A percentile compares a stretch with the other conserved stretches of the same genome.
Evolutionary conservation across 1,140 invertebrate species (phyloP).

Genomic region (Teleogryllus occipitalis): DNA sequence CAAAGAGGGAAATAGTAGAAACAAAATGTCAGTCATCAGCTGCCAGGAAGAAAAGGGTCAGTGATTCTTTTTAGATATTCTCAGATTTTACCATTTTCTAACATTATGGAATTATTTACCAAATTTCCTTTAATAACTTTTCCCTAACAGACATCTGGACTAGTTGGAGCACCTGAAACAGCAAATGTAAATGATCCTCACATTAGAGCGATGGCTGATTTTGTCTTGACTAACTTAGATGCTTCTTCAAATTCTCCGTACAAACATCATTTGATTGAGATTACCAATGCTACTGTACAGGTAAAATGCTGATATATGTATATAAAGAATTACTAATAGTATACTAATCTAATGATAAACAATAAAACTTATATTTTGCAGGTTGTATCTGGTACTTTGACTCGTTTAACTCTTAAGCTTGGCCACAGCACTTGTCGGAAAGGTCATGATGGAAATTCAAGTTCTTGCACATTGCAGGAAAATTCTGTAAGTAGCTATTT

Average conservation of each 20-base stretch:
- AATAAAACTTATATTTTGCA: neutral
- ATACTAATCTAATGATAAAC: too few relatives aligned
- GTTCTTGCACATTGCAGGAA: neutral
- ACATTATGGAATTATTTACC: too few relatives aligned
- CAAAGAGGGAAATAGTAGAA: neutral
- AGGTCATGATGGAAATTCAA: constrained; percentile 14
- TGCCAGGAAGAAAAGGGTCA: too few relatives aligned
- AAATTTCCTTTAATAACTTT: too few relatives aligned
- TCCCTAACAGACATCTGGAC: too few relatives aligned
- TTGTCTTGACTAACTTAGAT: constrained; percentile 24
- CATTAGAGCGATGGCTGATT: constrained; percentile 13
- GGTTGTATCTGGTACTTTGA: constrained; percentile 10
- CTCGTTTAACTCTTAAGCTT: constrained; percentile 23
- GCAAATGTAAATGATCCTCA: constrained; percentile 8
- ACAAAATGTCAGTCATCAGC: neutral
- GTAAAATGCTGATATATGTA: neutral
- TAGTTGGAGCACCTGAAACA: constrained; percentile 2
- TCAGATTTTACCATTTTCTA: too few relatives aligned
- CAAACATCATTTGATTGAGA: constrained; percentile 22
- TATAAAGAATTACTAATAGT: too few relatives aligned
- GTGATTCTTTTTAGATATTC: too few relatives aligned
- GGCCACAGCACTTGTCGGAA: constrained; percentile 28
- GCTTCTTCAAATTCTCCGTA: constrained; percentile 26
- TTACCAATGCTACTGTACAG: constrained; percentile 8
- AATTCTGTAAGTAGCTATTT: constrained; percentile 9